These are phyloP conservation scores for Coregonus ussuriensis DNA, from an alignment of 2,797 vertebrate genomes.

Conservation along the genomic window DNA sequence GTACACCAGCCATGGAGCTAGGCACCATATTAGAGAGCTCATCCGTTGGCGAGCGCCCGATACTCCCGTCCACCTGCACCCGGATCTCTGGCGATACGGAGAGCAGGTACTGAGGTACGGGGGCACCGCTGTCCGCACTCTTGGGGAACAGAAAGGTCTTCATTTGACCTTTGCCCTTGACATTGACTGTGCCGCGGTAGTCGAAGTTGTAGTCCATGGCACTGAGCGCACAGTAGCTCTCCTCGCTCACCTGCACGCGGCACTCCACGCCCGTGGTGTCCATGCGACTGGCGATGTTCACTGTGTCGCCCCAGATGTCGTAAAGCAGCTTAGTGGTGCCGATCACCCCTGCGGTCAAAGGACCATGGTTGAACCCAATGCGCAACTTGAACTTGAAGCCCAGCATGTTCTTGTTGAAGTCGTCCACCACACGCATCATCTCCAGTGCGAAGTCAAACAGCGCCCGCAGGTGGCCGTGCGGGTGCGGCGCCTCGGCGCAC, in stretches of 20 bases:
- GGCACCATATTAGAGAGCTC: slow-evolving; percentile 92
- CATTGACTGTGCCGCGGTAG: slow-evolving; percentile 96
- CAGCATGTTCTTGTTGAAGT: slow-evolving; percentile 99
- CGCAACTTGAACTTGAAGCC: slow-evolving; percentile 99
- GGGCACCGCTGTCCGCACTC: slow-evolving; percentile 83
- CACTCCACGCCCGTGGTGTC: slow-evolving; percentile 97
- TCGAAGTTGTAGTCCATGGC: slow-evolving; percentile 97
- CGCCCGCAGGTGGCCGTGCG: slow-evolving; percentile 88
- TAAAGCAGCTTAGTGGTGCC: slow-evolving; percentile 98
- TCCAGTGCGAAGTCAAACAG: slow-evolving; percentile 98
- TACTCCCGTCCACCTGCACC: slow-evolving; percentile 97
- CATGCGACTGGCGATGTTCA: slow-evolving; percentile 99
- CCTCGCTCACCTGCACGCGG: slow-evolving; percentile 96
- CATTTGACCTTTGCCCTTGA: slow-evolving; percentile 99
- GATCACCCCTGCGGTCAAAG: slow-evolving; percentile 94
- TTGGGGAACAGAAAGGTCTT: slow-evolving; percentile 98
- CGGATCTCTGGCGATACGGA: slow-evolving; percentile 96
- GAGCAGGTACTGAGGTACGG: slow-evolving; percentile 92
- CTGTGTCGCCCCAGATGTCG: slow-evolving; percentile 98
- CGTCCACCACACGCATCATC: slow-evolving; percentile 97
- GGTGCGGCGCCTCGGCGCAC: slow-evolving; percentile 78
- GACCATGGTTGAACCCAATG: slow-evolving; percentile 96
- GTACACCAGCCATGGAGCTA: slow-evolving; percentile 55
- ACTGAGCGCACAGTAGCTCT: slow-evolving; percentile 91
- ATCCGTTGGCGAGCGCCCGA: slow-evolving; percentile 93